Evolutionary conservation across 64 coral and sea anemone species (phyloP), one percentile per base, ranked within the genome.

Genomic region (Trachythela sp.): DNA sequence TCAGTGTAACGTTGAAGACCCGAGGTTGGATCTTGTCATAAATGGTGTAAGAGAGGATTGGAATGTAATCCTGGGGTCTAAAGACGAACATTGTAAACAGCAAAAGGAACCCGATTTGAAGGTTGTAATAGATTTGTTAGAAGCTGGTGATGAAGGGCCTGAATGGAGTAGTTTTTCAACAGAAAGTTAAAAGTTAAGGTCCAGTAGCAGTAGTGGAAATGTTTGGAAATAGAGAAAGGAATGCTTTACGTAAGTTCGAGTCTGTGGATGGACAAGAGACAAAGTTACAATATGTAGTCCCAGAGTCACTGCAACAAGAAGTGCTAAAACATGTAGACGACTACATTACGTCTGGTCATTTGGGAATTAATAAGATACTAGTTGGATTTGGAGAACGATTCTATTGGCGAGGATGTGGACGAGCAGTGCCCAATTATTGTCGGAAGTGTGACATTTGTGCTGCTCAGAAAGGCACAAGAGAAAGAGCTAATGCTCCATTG

Each of bases 371-470:
- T 15, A 36, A 77, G 17, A 32, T n/a, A 2, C 71, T 77, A 4
- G 13, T 3, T 6, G 6, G 31, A 39, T 3, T 77, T 22, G 30
- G 26, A 77, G 30, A 77, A 35, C 2, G 71, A 13, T 77, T 77
- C 31, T 77, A 34, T 15, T 77, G 71, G 71, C 71, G 7, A 4
- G 11, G 11, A 4, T 77, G 71, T 18, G 30, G 71, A 35, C 3
- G 11, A 36, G 31, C 2, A 10, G 71, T 77, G 4, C 1, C 2
- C 2, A 4, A 39, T 13, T 32, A 6, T 6, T 77, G 71, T 18
- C n/a, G 26, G 30, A 32, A 35, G 30, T 77, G 30, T 35, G 71
- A 77, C 4, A 58, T 48, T 38, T 94, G 93, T 86, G 89, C 29
- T 22, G 45, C 93, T 2, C 4, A 18, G 8, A 77, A 77, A 77